phyloP scores from a whole-genome alignment of 2,797 vertebrate genomes.

The Astyanax mexicanus region DNA sequence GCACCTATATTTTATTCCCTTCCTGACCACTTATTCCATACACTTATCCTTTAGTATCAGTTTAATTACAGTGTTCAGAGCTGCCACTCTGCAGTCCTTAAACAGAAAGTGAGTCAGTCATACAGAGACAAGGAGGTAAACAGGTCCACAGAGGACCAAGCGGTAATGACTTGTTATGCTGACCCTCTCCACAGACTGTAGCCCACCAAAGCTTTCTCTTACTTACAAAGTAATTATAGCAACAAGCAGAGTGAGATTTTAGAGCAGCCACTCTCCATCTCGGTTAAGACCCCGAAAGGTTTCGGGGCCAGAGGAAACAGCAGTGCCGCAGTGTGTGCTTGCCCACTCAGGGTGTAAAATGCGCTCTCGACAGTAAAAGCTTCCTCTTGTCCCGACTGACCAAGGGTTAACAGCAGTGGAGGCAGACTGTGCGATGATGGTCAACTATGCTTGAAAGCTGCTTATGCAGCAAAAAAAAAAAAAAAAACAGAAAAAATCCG shows the following conservation, averaged over 20 bases:
- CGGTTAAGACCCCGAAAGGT: background rate
- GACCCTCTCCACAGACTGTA: slow-evolving; percentile 11
- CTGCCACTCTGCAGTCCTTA: background rate
- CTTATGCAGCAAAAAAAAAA: background rate
- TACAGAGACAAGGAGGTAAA: background rate
- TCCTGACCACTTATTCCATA: background rate
- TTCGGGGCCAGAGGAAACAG: background rate
- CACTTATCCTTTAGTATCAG: background rate
- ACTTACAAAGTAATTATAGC: background rate
- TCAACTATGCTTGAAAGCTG: slow-evolving; percentile 12
- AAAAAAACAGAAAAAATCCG: background rate
- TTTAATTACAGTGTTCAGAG: background rate
- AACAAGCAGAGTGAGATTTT: background rate
- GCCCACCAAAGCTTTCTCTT: background rate
- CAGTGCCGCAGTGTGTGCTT: background rate
- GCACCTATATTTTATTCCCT: background rate
- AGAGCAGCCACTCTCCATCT: slow-evolving; percentile 4
- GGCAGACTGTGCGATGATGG: background rate
- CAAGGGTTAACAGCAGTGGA: slow-evolving; percentile 9
- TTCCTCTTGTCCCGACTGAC: slow-evolving; percentile 18
- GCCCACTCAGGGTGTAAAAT: slow-evolving; percentile 34
- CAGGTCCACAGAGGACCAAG: background rate
- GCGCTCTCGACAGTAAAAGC: slow-evolving; percentile 36
- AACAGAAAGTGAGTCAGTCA: background rate
- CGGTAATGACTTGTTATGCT: background rate